Conservation (phyloP, 2,113 vertebrate species). For the Aptenodytes forsteri region DNA sequence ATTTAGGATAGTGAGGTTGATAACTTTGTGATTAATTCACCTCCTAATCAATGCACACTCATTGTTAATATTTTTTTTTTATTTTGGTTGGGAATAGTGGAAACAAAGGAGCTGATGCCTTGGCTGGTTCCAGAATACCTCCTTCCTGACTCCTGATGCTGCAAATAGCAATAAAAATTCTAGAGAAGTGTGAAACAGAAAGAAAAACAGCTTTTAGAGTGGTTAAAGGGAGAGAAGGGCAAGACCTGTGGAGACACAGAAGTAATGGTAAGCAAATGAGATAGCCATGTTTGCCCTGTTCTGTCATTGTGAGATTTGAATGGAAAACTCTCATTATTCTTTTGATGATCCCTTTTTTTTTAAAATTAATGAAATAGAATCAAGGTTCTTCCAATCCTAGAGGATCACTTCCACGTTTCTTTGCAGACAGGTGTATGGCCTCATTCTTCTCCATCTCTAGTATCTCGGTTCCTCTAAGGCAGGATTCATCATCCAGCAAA, state of each 20-base stretch:
- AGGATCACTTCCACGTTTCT: no score
- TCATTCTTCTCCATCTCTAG: not conserved
- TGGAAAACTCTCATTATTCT: not conserved
- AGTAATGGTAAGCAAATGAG: not conserved
- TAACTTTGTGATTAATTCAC: no score
- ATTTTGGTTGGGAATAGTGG: not conserved
- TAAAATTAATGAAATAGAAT: not conserved
- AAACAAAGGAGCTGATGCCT: not conserved
- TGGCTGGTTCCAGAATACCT: not conserved
- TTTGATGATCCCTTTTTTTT: not conserved
- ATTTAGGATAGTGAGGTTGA: not conserved
- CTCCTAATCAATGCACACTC: no score
- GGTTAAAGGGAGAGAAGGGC: not conserved
- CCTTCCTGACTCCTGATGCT: not conserved
- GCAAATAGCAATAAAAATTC: not conserved
- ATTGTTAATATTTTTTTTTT: not conserved
- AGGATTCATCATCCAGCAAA: not conserved
- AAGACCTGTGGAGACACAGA: not conserved
- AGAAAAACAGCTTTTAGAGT: not conserved
- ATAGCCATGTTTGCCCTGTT: fast-evolving
- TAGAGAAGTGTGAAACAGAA: not conserved
- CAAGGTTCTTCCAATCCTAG: not conserved
- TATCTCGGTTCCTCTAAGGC: not conserved
- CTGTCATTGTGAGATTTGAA: not conserved
- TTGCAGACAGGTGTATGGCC: not conserved